Conservation (phyloP, 2,113 vertebrate species). For the Microtus pennsylvanicus region DNA sequence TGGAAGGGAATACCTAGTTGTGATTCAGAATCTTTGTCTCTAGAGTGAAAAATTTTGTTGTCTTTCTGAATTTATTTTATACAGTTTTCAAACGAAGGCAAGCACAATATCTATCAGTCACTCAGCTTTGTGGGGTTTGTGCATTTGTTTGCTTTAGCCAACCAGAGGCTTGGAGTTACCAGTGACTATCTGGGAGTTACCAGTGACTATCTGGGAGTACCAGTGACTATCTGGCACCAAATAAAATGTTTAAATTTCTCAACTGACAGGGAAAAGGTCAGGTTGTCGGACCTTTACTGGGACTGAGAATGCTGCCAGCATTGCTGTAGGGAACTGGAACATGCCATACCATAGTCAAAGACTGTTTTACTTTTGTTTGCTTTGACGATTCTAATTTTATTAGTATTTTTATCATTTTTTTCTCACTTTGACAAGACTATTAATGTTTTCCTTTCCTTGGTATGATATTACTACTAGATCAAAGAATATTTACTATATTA, state of each 20-base stretch:
- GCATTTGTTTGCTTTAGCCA: conserved; percentile 25
- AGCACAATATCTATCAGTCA: neutral
- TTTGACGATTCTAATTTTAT: conserved; percentile 52
- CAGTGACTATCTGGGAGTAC: neutral
- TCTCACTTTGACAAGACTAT: conserved; percentile 2
- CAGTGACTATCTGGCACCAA: neutral
- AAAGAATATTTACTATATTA: conserved; percentile 54
- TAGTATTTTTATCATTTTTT: neutral
- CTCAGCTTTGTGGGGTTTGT: neutral
- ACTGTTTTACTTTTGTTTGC: neutral
- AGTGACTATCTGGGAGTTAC: neutral
- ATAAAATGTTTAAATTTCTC: conserved; percentile 47
- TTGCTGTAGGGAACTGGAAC: neutral
- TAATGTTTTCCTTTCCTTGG: neutral
- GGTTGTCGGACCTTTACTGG: neutral
- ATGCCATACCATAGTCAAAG: conserved; percentile 14
- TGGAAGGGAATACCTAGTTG: conserved; percentile 17
- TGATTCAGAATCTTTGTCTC: neutral
- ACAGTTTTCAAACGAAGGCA: neutral
- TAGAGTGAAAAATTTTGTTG: neutral
- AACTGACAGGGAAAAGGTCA: neutral
- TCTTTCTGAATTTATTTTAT: conserved; percentile 38
- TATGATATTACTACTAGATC: neutral
- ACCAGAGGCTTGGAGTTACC: neutral
- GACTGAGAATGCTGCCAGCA: neutral